phyloP scores from a whole-genome alignment of 1,140 invertebrate species.

The Scylla paramamosain region DNA sequence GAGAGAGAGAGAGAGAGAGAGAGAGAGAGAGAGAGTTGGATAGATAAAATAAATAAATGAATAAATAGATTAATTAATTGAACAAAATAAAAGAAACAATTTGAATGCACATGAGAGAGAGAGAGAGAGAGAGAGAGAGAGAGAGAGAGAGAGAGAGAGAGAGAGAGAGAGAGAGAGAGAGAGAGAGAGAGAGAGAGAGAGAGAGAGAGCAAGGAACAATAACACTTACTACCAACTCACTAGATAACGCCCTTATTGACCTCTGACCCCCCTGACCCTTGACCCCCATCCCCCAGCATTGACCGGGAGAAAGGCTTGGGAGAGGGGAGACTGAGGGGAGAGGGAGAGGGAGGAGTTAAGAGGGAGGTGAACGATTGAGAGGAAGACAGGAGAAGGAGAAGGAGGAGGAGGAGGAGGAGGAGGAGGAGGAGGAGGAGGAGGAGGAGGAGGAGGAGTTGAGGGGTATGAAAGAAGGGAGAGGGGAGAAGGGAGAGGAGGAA shows the following conservation, averaged over 20 bases:
- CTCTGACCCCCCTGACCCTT: too few relatives aligned
- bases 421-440: not conserved
- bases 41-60: not conserved
- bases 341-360: not conserved
- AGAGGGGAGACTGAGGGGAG: not conserved
- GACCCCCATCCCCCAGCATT: too few relatives aligned
- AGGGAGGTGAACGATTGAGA: not conserved
- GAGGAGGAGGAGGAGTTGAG: too few relatives aligned
- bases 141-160: slow-evolving; percentile 46
- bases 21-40: not conserved
- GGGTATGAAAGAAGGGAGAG: not conserved
- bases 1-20: slow-evolving; percentile 1
- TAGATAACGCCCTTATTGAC: too few relatives aligned
- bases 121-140: slow-evolving; percentile 55
- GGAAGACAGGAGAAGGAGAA: not conserved
- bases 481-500: too few relatives aligned
- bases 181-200: slow-evolving; percentile 55
- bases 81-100: too few relatives aligned
- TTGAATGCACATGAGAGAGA: not conserved
- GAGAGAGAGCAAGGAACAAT: slow-evolving; percentile 29
- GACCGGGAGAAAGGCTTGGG: not conserved
- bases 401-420: too few relatives aligned
- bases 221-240: too few relatives aligned
- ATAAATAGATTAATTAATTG: too few relatives aligned
- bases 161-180: slow-evolving; percentile 44